A percentile compares a stretch with the other conserved stretches of the same genome.
Conservation (phyloP, 2,113 vertebrate species). For the Ochotona curzoniae region DNA sequence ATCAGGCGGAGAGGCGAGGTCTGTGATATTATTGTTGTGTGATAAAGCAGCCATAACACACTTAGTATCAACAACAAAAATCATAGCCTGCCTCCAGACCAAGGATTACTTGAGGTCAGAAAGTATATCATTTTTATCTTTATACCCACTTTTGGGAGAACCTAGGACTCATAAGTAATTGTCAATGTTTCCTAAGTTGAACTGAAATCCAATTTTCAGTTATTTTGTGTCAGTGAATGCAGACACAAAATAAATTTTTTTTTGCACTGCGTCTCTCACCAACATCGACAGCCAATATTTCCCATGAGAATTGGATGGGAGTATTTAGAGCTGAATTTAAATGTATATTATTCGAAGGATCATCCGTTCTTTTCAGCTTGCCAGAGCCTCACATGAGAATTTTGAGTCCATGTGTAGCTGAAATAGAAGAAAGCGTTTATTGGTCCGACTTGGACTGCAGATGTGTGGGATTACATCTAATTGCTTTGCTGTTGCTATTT, state of each 20-base stretch:
- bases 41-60: background rate
- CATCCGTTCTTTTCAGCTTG: background rate
- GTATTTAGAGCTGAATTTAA: constrained; percentile 20
- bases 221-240: constrained; percentile 36
- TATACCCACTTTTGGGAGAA: background rate
- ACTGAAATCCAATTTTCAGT: constrained; percentile 57
- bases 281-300: background rate
- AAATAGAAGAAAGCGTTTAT: constrained; percentile 40
- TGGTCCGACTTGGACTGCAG: constrained; percentile 33
- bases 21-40: background rate
- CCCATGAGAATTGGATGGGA: background rate
- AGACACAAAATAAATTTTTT: constrained; percentile 18
- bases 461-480: constrained; percentile 71
- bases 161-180: background rate
- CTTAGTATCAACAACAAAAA: background rate
- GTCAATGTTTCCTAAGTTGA: constrained; percentile 44
- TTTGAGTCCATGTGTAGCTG: constrained; percentile 33
- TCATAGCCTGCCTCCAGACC: background rate
- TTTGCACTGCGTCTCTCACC: background rate
- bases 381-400: constrained; percentile 40
- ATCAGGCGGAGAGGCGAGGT: background rate
- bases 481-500: constrained; percentile 66
- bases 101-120: background rate
- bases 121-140: background rate
- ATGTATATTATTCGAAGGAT: background rate